phyloP scores from a whole-genome alignment of 30 jellyfish, hydroid and myxozoan species.

The Nemopilema nomurai region DNA sequence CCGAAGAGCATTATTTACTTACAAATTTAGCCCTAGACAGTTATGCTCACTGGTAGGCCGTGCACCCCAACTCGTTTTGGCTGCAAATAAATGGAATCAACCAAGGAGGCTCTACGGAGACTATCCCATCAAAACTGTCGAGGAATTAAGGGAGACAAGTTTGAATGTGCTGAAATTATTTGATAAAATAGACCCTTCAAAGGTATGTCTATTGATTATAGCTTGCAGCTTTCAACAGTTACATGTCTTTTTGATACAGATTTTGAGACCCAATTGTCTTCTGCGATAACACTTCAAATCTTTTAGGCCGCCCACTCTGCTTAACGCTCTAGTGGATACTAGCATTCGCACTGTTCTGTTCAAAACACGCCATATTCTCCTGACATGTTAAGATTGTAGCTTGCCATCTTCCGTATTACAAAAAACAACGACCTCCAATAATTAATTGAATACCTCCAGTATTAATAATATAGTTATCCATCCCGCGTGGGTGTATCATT shows the following conservation, averaged over 20 bases:
- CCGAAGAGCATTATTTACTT: slow-evolving; percentile 19
- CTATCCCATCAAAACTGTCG: slow-evolving; percentile 32
- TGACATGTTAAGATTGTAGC: too few relatives aligned
- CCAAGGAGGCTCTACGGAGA: slow-evolving; percentile 41
- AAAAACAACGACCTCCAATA: too few relatives aligned
- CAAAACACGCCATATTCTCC: too few relatives aligned
- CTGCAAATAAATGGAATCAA: slow-evolving; percentile 21
- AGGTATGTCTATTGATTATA: slow-evolving; percentile 46
- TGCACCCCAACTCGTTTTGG: slow-evolving; percentile 41
- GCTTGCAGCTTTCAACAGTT: background rate
- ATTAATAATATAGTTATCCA: too few relatives aligned
- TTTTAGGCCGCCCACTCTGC: background rate
- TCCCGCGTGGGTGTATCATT: too few relatives aligned
- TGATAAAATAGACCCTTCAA: slow-evolving; percentile 92
- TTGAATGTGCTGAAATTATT: slow-evolving; percentile 80
- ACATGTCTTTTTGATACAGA: background rate
- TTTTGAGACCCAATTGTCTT: background rate
- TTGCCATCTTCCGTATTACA: too few relatives aligned
- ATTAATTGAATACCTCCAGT: too few relatives aligned
- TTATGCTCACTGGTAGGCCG: slow-evolving; percentile 54
- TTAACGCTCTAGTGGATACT: too few relatives aligned
- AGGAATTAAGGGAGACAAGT: slow-evolving; percentile 67
- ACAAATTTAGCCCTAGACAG: slow-evolving; percentile 19
- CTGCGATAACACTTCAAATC: background rate
- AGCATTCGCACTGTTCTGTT: too few relatives aligned